Evolutionary conservation across 2,797 vertebrate species (phyloP).

Genomic region (Gallinago stenura): DNA sequence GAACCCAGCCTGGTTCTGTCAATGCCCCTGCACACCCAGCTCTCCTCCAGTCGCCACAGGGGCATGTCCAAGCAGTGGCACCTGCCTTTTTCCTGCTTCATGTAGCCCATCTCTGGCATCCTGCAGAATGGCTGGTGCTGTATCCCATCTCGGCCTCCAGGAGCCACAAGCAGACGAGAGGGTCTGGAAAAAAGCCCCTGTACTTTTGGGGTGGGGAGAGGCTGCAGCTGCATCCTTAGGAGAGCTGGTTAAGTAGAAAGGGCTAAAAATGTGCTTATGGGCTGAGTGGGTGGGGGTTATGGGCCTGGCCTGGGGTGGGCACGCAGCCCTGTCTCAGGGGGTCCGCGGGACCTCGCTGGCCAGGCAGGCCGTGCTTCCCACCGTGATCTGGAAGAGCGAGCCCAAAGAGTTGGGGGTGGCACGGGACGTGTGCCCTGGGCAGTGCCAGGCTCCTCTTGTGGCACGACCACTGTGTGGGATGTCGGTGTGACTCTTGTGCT

Average conservation of each 20-base stretch:
- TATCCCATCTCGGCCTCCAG: background rate
- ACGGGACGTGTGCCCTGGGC: rapidly evolving
- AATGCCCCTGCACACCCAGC: too few relatives aligned
- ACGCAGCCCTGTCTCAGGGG: rapidly evolving
- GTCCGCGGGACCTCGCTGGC: background rate
- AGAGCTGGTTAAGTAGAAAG: background rate
- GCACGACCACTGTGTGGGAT: rapidly evolving
- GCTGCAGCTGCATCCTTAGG: background rate
- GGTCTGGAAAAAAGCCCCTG: rapidly evolving
- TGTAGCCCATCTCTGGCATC: rapidly evolving
- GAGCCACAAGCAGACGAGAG: background rate
- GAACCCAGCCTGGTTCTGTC: background rate
- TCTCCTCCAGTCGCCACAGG: background rate
- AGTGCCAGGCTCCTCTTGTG: background rate
- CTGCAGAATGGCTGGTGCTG: background rate
- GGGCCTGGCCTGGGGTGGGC: background rate
- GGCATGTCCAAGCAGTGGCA: background rate
- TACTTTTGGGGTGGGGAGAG: background rate
- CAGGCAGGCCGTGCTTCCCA: rapidly evolving
- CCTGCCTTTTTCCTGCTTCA: rapidly evolving
- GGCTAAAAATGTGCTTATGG: background rate
- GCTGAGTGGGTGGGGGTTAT: background rate
- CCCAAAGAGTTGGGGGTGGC: background rate
- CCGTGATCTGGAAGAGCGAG: rapidly evolving
- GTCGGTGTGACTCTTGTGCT: rapidly evolving